Evolutionary conservation across 2,888 invertebrate genomes (phyloP).

Genomic region (Pandemis heparana): DNA sequence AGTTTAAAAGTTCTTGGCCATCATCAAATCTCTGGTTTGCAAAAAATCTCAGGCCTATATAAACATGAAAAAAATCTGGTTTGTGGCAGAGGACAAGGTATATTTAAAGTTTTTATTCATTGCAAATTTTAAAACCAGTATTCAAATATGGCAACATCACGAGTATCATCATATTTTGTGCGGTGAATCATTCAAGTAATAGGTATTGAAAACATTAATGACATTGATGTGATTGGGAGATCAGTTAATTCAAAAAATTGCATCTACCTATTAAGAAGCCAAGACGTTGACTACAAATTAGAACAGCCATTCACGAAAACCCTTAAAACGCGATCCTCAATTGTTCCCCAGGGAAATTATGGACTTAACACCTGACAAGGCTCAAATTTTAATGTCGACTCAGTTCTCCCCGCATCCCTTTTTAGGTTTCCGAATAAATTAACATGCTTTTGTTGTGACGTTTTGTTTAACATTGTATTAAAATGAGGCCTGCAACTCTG

Average conservation of each 20-base stretch:
- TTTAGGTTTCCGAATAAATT: conserved; percentile 76
- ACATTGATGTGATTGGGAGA: not conserved
- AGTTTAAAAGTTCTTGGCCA: not conserved
- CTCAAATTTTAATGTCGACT: conserved; percentile 82
- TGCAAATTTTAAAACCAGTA: too few species aligned
- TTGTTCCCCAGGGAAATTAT: conserved; percentile 84
- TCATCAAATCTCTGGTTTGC: too few species aligned
- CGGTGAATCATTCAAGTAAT: not conserved
- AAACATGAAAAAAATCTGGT: too few species aligned
- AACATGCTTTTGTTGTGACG: conserved; percentile 68
- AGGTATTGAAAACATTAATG: not conserved
- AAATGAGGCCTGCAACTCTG: conserved; percentile 11
- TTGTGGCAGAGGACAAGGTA: too few species aligned
- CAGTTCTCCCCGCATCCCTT: conserved; percentile 61
- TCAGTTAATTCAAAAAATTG: not conserved
- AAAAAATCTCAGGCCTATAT: too few species aligned
- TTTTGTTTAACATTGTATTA: conserved; percentile 43
- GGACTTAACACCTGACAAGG: conserved; percentile 85
- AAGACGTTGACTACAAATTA: conserved; percentile 71
- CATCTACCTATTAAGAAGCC: conserved; percentile 38
- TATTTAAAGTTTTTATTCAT: too few species aligned
- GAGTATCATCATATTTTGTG: too few species aligned
- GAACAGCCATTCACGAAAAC: conserved; percentile 77
- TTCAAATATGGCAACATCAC: too few species aligned
- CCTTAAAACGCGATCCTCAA: conserved; percentile 81